A percentile compares a stretch with the other conserved stretches of the same genome.
These are phyloP conservation scores for Agriopis leucophaearia DNA, from an alignment of 2,888 invertebrate species.

Conservation along the genomic window DNA sequence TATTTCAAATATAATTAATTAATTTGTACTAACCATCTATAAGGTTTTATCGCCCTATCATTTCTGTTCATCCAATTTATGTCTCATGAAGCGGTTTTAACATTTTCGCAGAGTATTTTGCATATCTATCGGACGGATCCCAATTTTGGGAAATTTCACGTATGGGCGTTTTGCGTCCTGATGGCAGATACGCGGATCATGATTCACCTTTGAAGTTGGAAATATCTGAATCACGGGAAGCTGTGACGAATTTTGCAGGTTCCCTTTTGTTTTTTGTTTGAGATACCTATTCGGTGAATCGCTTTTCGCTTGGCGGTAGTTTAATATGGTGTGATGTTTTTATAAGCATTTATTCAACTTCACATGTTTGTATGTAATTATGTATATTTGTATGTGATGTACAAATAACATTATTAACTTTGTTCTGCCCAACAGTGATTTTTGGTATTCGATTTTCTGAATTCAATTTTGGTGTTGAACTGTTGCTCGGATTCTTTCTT, in stretches of 20 bases:
- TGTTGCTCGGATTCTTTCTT: no score
- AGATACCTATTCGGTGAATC: no score
- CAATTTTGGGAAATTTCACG: constrained; percentile 20
- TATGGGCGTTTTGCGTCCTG: constrained; percentile 11
- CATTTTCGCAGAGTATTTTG: constrained; percentile 54
- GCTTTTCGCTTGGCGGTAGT: no score
- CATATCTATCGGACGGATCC: constrained; percentile 46
- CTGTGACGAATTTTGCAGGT: constrained; percentile 19
- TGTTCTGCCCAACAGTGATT: no score
- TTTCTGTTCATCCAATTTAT: not conserved
- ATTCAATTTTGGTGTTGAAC: no score
- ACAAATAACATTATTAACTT: no score
- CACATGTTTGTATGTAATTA: no score
- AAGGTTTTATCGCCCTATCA: not conserved
- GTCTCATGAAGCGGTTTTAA: constrained; percentile 30
- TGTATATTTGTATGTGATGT: no score
- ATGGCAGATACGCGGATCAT: constrained; percentile 27
- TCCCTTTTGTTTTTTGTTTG: not conserved
- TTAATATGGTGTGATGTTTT: no score
- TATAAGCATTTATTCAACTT: no score
- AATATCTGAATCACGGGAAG: constrained; percentile 12
- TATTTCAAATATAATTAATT: no score
- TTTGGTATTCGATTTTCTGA: no score
- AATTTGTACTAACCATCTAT: not conserved
- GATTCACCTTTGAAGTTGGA: constrained; percentile 22